Base-by-base conservation (phyloP, 2,797 vertebrate genomes). In the Galagoides demidoff region DNA sequence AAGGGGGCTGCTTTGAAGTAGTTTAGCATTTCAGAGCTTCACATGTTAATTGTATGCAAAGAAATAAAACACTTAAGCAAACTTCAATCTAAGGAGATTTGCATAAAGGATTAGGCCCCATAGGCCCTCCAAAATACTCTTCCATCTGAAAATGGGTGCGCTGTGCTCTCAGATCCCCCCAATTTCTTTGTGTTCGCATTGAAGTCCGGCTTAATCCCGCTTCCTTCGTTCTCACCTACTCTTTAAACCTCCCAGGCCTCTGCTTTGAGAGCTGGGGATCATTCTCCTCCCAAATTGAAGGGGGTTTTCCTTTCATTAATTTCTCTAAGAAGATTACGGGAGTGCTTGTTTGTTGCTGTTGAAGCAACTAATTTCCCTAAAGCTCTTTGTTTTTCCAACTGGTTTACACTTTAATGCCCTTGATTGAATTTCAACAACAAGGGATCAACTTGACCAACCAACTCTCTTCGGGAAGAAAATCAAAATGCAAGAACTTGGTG, bases 381-480 rank as follows among this genome's bases (percentile, higher is more conserved):
- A 99, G 99, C 99, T 99, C 99, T 99, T 99, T 99, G 99, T 99
- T 99, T 99, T 99, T 99, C 99, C 99, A 99, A 99, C 99, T 99
- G 99, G 99, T 99, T 99, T 99, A 99, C 99, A 99, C 99, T 99
- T 99, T 99, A 99, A 99, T 99, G 99, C 99, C 99, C 99, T 99
- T 98, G 98, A 99, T 99, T 99, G 99, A 99, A 99, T 99, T 99
- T 99, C 99, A 99, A 98, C 99, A 98, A 99, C 98, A 98, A 99
- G 98, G 98, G 98, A 99, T 99, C 99, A 99, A 99, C 99, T 99
- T 99, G 99, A 99, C 99, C 99, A 99, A 99, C 99, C 98, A 98
- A 98, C 98, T 98, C 97, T 97, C 88, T 97, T 98, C 66, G 45
- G 90, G 90, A 96, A 94, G 86, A 98, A 98, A 98, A 97, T 96